These are phyloP conservation scores for Mactromeris polynyma DNA, from an alignment of 2,888 invertebrate genomes.

Conservation along the genomic window DNA sequence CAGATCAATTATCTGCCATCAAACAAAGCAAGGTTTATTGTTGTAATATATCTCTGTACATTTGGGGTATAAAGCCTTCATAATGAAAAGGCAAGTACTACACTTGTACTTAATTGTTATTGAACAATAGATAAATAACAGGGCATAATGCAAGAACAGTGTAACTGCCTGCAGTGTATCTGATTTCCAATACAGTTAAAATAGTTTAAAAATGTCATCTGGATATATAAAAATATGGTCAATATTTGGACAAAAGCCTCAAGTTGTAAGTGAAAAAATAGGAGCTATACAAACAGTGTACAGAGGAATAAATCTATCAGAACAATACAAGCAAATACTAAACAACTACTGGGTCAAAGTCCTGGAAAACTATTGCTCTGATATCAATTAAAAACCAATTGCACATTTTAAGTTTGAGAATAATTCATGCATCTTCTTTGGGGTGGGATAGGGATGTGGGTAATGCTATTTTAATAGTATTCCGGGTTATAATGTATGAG, in stretches of 20 bases:
- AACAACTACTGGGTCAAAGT: background rate
- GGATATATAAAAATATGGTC: background rate
- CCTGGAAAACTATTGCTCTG: background rate
- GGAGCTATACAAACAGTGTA: background rate
- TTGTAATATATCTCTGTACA: background rate
- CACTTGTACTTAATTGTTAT: background rate
- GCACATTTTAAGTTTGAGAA: background rate
- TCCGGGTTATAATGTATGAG: no score
- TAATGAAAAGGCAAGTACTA: background rate
- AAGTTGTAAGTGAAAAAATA: background rate
- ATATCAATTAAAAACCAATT: background rate
- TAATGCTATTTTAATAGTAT: background rate
- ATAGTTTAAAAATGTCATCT: background rate
- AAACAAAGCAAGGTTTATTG: background rate
- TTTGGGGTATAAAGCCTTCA: background rate
- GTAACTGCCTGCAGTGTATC: background rate
- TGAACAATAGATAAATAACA: background rate
- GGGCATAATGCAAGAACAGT: background rate
- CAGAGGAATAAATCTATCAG: background rate
- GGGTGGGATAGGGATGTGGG: background rate
- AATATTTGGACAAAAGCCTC: background rate
- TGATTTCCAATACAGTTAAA: background rate
- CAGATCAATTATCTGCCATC: background rate
- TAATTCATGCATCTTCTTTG: background rate
- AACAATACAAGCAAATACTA: background rate